These are phyloP conservation scores for Ridgeia piscesae DNA, from an alignment of 1,140 invertebrate species.

Conservation along the genomic window DNA sequence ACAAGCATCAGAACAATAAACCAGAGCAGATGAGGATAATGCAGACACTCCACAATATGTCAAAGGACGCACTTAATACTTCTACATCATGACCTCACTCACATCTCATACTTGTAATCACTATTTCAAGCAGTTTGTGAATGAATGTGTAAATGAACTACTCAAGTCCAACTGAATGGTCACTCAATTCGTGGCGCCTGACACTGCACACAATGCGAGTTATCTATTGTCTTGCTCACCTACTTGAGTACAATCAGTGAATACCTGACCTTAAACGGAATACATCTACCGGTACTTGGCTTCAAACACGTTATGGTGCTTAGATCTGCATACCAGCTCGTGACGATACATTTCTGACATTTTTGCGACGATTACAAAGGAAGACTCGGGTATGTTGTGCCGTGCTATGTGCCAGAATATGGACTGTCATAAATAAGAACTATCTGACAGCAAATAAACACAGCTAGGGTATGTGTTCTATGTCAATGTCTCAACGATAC, in stretches of 20 bases:
- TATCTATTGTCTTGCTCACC: neutral
- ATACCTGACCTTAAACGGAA: neutral
- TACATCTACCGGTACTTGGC: neutral
- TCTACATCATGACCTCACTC: neutral
- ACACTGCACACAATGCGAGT: neutral
- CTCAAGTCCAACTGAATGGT: neutral
- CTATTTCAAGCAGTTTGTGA: neutral
- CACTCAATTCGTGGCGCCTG: neutral
- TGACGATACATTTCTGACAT: neutral
- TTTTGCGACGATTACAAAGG: neutral
- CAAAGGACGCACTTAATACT: neutral
- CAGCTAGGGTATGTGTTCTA: neutral
- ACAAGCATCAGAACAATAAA: neutral
- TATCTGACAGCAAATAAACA: neutral
- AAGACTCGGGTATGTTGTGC: neutral
- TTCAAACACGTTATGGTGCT: neutral
- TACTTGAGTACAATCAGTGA: neutral
- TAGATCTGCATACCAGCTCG: neutral
- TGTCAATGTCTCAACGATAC: neutral
- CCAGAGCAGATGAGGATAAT: neutral
- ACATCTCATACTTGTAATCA: neutral
- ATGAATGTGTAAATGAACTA: neutral
- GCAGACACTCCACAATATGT: neutral
- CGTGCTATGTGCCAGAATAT: neutral
- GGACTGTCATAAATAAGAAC: neutral